Evolutionary conservation across 2,888 invertebrate genomes (phyloP).

Genomic region (Alloplasta piceator): DNA sequence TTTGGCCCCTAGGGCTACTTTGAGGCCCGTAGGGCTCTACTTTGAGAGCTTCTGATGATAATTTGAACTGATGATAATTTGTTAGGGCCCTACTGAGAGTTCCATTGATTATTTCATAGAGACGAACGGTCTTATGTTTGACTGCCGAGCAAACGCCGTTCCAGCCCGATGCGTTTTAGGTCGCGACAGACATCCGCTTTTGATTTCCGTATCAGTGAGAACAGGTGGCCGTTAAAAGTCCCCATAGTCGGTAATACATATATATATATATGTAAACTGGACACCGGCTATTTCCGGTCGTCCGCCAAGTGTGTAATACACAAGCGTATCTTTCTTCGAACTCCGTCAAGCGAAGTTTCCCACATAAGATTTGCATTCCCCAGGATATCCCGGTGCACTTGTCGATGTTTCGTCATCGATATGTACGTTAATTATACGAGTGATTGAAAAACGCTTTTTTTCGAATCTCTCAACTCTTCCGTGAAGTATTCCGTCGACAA

Average conservation of each 20-base stretch:
- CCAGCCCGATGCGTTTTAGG: slow-evolving; percentile 76
- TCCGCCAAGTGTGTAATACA: slow-evolving; percentile 20
- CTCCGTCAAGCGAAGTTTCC: slow-evolving; percentile 51
- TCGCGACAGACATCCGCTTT: slow-evolving; percentile 81
- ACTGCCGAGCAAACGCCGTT: slow-evolving; percentile 48
- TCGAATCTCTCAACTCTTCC: too few species aligned
- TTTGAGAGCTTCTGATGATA: too few species aligned
- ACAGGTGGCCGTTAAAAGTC: slow-evolving; percentile 71
- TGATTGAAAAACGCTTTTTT: too few species aligned
- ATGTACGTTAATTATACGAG: too few species aligned
- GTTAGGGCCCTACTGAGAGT: too few species aligned
- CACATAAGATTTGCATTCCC: slow-evolving; percentile 67
- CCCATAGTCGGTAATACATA: slow-evolving; percentile 27
- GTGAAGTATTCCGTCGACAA: too few species aligned
- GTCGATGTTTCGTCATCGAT: slow-evolving; percentile 51
- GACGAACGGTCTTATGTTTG: slow-evolving; percentile 1
- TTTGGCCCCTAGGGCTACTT: too few species aligned
- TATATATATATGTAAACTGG: slow-evolving; percentile 12
- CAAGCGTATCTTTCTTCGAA: neutral
- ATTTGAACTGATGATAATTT: too few species aligned
- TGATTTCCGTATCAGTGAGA: slow-evolving; percentile 78
- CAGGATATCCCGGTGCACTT: slow-evolving; percentile 64
- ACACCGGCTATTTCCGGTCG: slow-evolving; percentile 62
- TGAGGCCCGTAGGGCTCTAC: too few species aligned
- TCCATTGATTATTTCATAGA: too few species aligned